Evolutionary conservation across 1,140 invertebrate genomes (phyloP), one percentile per base, ranked within the genome.

Genomic region (Hypothenemus hampei): DNA sequence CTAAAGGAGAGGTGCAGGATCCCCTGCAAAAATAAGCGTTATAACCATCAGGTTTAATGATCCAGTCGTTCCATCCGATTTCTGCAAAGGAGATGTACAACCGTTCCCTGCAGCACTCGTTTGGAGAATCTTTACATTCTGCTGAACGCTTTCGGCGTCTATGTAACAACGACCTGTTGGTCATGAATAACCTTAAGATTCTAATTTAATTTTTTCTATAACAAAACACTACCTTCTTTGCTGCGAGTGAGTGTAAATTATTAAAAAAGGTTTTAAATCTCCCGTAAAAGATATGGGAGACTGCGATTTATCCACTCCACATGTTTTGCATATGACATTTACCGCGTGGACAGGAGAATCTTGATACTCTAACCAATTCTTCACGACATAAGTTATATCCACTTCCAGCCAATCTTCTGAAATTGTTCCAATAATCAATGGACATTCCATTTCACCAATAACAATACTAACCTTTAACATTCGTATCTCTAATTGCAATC

Each of bases 21-120:
- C 90, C 90, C 23, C 82, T 83, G 61, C 89, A 93, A 72, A 88
- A 92, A 69, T 89, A 89, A 0, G 89, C 88, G 55, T 90, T 79
- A 67, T 91, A 92, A 0, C 84, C 86, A 8, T 74, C 75, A 0
- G 90, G 91, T 37, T 84, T 77, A 15, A 93, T 78, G 44, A 94
- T 91, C 87, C 89, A 92, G 69, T 90, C 84, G 59, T 83, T 82
- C 90, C 89, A 93, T 33, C 89, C 89, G 31, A 93, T 84, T 20
- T 89, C 86, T 18, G 79, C 79, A 66, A 93, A 93, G 54, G 83
- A 85, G 11, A 93, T 83, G 62, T 86, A 85, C 0, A 93, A 74
- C 10, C 84, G 83, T 65, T 92, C 89, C 21, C 89, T 73, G 64
- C 90, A 93, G 68, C 90, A 93, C 61, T 89, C 86, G 31, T 80